Base-by-base conservation (phyloP, 2,888 invertebrate genomes). In the Eubasilissa splendida region DNA sequence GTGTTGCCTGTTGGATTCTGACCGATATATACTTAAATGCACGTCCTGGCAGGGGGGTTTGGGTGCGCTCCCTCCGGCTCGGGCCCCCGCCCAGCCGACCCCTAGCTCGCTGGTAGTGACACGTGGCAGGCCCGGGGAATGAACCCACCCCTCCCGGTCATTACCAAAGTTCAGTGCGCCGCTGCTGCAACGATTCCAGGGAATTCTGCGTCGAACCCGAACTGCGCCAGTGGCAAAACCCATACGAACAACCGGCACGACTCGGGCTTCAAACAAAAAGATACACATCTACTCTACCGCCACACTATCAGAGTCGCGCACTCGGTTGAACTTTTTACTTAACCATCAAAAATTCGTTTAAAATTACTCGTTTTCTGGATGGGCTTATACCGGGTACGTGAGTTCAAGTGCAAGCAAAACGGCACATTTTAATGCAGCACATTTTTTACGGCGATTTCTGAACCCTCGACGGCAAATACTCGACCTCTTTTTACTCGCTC, bases 61-160 rank as follows among this genome's bases (percentile, higher is more conserved):
- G 53, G 31, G 53, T 54, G 52, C 10, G 9, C 54, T 42, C 54
- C 50, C 68, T 52, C 53, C 71, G 42, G 42, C 42, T 7, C 73
- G 42, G 50, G 22, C 76, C 63, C 75, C 63, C 63, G 12, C 22
- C 10, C 11, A 10, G 22, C 12, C 73, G 11, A 58, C 59, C 74
- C 74, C 74, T 42, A 58, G 42, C 42, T 42, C 76, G 50, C 14
- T 85, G 85, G 83, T 85, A 86, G 87, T 86, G 86, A 86, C 85
- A 84, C 82, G 80, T 77, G 82, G 86, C 86, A 86, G 84, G 86
- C 79, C 77, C 76, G 79, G 84, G 85, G 73, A 82, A 70, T 82
- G 80, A 80, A 80, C 81, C 59, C 68, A 50, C 70, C 70, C 70
- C 70, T 54, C 77, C 70, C 79, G 83, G 80, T 82, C 82, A 83